A percentile compares a stretch with the other conserved stretches of the same genome.
Conservation (phyloP, 2,797 vertebrate genomes). For the Uromys caudimaculatus region DNA sequence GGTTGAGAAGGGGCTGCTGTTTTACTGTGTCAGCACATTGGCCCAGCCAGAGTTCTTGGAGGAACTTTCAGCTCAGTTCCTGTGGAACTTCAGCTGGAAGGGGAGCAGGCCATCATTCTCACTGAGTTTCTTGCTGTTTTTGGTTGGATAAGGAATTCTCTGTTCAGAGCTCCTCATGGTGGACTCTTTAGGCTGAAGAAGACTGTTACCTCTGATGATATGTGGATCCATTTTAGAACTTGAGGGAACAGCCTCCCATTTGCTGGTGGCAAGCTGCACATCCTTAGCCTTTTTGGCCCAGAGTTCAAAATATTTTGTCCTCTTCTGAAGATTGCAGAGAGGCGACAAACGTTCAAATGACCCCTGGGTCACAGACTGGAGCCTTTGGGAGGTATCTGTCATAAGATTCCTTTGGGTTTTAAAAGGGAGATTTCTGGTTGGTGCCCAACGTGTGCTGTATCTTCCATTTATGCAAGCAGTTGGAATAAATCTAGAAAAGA, state of each 20-base stretch:
- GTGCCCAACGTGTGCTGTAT: slow-evolving; percentile 4
- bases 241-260: slow-evolving; percentile 25
- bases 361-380: slow-evolving; percentile 29
- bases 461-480: slow-evolving; percentile 41
- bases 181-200: slow-evolving; percentile 29
- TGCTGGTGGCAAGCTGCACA: slow-evolving; percentile 10
- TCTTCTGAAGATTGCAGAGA: slow-evolving; percentile 68
- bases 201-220: background rate
- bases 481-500: slow-evolving; percentile 73
- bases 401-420: background rate
- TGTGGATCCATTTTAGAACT: background rate
- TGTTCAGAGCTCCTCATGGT: background rate
- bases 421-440: slow-evolving; percentile 41
- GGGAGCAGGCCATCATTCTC: background rate
- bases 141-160: background rate
- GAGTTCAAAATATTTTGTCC: slow-evolving; percentile 53
- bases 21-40: background rate
- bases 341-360: background rate
- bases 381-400: slow-evolving; percentile 26
- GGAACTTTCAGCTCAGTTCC: background rate
- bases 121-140: background rate
- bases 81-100: background rate
- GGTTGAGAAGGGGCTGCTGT: background rate
- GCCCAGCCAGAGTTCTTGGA: slow-evolving; percentile 18
- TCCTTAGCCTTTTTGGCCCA: slow-evolving; percentile 21